Conservation (phyloP, 2,797 vertebrate genomes). For the Gymnoscopelus braueri region DNA sequence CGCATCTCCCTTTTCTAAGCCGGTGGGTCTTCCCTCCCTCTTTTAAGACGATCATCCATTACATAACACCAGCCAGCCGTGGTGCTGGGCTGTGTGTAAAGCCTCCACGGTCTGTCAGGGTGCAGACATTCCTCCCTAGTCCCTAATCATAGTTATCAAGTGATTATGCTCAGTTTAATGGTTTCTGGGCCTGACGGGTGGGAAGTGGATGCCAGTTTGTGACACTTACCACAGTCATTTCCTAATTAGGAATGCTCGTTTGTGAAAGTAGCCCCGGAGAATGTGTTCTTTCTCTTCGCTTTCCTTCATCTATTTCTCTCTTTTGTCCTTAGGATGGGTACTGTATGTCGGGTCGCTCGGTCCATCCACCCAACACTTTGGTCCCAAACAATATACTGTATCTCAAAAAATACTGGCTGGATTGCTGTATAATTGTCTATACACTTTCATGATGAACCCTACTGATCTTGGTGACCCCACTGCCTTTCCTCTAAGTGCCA, state of each 20-base stretch:
- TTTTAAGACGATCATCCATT: slow-evolving; percentile 32
- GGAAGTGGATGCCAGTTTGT: slow-evolving; percentile 18
- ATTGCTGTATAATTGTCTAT: too few species aligned
- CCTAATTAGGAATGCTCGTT: slow-evolving; percentile 25
- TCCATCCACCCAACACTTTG: neutral
- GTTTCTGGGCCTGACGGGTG: slow-evolving; percentile 12
- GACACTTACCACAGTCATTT: slow-evolving; percentile 9
- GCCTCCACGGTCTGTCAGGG: slow-evolving; percentile 4
- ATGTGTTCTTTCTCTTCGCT: neutral
- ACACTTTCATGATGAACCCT: too few species aligned
- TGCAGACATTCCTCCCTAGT: slow-evolving; percentile 32
- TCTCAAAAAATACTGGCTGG: too few species aligned
- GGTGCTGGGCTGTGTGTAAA: slow-evolving; percentile 16
- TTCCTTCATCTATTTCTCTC: neutral
- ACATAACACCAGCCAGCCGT: slow-evolving; percentile 11
- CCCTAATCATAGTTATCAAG: slow-evolving; percentile 47
- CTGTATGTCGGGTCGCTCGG: neutral
- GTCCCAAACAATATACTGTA: too few species aligned
- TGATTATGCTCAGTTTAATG: slow-evolving; percentile 43
- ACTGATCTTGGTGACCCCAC: too few species aligned
- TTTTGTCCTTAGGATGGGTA: too few species aligned
- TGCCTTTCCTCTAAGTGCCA: too few species aligned
- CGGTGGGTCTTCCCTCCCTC: slow-evolving; percentile 17
- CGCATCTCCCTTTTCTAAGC: slow-evolving; percentile 10
- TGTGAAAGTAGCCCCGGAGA: neutral